Evolutionary conservation across 1,140 invertebrate species (phyloP).

Genomic region (Bemisia tabaci): DNA sequence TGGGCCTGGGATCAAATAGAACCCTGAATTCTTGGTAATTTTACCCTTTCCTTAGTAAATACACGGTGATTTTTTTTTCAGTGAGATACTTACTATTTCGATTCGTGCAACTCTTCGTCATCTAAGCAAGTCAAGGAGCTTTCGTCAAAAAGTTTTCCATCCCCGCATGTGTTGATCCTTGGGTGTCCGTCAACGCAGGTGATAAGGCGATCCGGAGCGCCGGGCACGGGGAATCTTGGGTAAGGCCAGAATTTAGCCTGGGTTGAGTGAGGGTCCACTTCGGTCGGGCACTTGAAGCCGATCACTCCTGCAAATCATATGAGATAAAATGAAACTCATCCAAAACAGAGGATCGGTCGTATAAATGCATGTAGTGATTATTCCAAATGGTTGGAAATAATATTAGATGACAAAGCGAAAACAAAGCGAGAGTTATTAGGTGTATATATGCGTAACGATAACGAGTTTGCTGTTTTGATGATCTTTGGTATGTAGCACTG

Average conservation of each 20-base stretch:
- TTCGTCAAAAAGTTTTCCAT: slow-evolving; percentile 73
- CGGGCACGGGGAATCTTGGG: slow-evolving; percentile 69
- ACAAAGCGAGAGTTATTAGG: too few relatives aligned
- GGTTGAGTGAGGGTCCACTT: slow-evolving; percentile 42
- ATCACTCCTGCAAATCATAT: slow-evolving; percentile 47
- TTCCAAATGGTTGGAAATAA: neutral
- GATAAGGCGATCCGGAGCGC: slow-evolving; percentile 68
- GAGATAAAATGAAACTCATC: neutral
- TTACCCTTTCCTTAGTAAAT: too few relatives aligned
- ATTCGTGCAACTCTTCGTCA: slow-evolving; percentile 39
- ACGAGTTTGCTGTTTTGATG: too few relatives aligned
- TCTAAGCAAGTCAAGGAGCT: slow-evolving; percentile 68
- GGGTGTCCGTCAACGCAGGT: slow-evolving; percentile 79
- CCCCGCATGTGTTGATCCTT: slow-evolving; percentile 68
- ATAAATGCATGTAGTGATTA: too few relatives aligned
- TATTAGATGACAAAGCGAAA: neutral
- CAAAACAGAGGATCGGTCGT: too few relatives aligned
- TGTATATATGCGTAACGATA: too few relatives aligned
- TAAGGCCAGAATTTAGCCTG: slow-evolving; percentile 80
- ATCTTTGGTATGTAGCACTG: too few relatives aligned
- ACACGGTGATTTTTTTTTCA: too few relatives aligned
- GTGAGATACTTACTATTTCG: slow-evolving; percentile 2
- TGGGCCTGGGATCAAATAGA: too few relatives aligned
- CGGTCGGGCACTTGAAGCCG: slow-evolving; percentile 54
- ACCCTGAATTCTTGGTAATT: too few relatives aligned